These are phyloP conservation scores for Lasioglossum marginatum DNA, from an alignment of 2,888 invertebrate species.

Conservation along the genomic window DNA sequence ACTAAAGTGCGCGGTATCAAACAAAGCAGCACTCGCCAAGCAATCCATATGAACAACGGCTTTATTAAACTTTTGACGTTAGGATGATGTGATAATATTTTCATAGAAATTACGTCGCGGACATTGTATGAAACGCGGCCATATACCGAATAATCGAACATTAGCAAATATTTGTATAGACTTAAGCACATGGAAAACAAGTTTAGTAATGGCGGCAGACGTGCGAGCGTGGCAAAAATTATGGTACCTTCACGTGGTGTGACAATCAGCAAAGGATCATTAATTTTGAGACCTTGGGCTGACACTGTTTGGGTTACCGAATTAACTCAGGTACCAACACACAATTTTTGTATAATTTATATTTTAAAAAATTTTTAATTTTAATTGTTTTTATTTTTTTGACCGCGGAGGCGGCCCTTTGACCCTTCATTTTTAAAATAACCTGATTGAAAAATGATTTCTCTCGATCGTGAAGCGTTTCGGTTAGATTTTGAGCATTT, in stretches of 20 bases:
- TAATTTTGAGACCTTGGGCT: too few relatives aligned
- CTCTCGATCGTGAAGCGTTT: not conserved
- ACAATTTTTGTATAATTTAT: too few relatives aligned
- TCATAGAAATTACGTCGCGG: conserved; percentile 53
- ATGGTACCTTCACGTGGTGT: not conserved
- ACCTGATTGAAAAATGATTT: not conserved
- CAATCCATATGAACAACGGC: not conserved
- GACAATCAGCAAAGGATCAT: not conserved
- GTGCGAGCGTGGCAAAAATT: conserved; percentile 35
- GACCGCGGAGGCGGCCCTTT: too few relatives aligned
- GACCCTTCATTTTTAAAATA: not conserved
- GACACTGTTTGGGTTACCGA: too few relatives aligned
- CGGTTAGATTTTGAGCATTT: not conserved
- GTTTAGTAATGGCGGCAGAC: conserved; percentile 18
- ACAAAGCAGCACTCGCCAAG: not conserved
- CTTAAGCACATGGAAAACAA: conserved; percentile 41
- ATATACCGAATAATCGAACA: conserved; percentile 36
- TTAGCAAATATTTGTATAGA: conserved; percentile 45
- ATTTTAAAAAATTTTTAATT: too few relatives aligned
- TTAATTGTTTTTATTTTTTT: too few relatives aligned
- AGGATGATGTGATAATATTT: conserved; percentile 42
- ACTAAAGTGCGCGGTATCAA: not conserved
- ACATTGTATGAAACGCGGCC: conserved; percentile 1
- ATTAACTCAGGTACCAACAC: too few relatives aligned
- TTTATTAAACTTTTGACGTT: conserved; percentile 48